Base-by-base conservation (phyloP, 2,113 vertebrate genomes). In the Arothron firmamentum region DNA sequence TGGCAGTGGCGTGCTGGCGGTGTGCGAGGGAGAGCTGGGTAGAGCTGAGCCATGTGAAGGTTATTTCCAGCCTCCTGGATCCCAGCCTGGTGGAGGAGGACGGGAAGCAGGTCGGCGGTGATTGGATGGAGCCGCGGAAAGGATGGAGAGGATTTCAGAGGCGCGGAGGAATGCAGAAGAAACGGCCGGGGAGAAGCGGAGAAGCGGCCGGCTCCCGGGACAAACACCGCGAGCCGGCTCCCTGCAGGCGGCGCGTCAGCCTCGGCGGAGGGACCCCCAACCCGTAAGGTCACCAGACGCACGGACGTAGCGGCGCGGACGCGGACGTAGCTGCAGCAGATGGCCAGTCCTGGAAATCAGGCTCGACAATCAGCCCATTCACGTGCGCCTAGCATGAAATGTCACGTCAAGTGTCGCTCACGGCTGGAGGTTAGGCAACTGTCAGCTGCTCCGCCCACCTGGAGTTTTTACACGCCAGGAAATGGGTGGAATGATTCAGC, bases 41-140 rank as follows among this genome's bases (percentile, higher is more conserved):
- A 85, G 72, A 85, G 82, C 85, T 85, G 78, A 38, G 84, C 85
- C 84, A 88, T 89, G 88, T 92, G 91, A 92, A 92, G 90, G 91
- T 92, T 92, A 92, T 92, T 90, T 89, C 87, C 85, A 90, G 81
- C 85, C 78, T 17, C 34, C 78, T 64, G 74, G 79, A 86, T 87
- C 87, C 52, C 79, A 76, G 80, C 77, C 85, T 69, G 80, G 47
- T 41, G 7, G 46, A 61, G 65, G 67, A 83, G 50, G 50, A 52
- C 18, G 48, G 20, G 77, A 52, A 48, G 70, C 66, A 62, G 58
- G 63, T 71, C 43, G 34, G 34, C 34, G 1, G 1, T 18, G 48
- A 61, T 64, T 52, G 64, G 74, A 43, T 19, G 46, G 61, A 66
- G 67, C 65, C 56, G 65, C 77, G 76, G 64, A 64, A 67, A 63